Percentiles rank a stretch among this genome's conserved stretches.
phyloP scores from a whole-genome alignment of 2,113 vertebrate species.

The Psittacula cyanocephala region DNA sequence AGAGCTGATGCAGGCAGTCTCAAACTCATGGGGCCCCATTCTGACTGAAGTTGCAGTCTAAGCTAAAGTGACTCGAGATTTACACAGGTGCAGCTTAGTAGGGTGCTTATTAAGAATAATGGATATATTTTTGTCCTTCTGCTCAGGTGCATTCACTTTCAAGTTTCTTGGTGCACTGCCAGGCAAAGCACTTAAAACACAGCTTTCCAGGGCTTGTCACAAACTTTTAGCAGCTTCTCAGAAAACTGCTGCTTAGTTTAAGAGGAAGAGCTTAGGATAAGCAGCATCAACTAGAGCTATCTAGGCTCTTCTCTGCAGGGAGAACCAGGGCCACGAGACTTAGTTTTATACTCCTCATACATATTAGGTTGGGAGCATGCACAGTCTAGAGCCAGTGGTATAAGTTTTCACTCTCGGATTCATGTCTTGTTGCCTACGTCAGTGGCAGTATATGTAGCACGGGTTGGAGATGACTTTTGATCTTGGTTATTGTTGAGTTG shows the following conservation, averaged over 20 bases:
- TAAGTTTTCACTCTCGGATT: not conserved
- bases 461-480: not conserved
- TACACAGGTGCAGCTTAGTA: not conserved
- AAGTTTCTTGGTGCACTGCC: not conserved
- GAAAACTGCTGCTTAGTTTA: not conserved
- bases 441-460: rapidly evolving
- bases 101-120: not conserved
- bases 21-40: not conserved
- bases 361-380: rapidly evolving
- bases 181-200: not conserved
- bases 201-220: not conserved
- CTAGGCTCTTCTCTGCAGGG: not conserved
- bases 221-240: not conserved
- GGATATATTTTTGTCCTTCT: not conserved
- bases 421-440: rapidly evolving
- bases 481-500: not conserved
- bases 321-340: not conserved
- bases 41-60: not conserved
- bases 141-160: not conserved
- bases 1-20: not conserved
- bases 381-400: not conserved
- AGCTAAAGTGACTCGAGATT: not conserved
- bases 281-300: not conserved
- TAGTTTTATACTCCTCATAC: not conserved
- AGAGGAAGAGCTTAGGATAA: not conserved